Evolutionary conservation across 2,888 invertebrate species (phyloP), one percentile per base, ranked within the genome.

Genomic region (Nymphalis c-album): DNA sequence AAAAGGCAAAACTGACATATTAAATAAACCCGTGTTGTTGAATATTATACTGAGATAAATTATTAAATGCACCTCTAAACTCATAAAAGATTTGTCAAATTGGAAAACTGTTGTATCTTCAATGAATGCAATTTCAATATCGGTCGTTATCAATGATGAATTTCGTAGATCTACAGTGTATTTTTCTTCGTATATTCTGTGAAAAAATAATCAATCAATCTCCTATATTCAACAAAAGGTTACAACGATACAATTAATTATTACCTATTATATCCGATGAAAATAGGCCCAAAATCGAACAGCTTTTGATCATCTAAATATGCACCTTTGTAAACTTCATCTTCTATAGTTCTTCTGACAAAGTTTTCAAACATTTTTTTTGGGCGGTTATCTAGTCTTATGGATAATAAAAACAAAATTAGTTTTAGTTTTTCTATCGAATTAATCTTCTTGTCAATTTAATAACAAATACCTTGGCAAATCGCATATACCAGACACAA

Each of bases 151-250:
- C 1, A 88, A 79, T 0, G 94, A 94, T 48, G 89, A 83, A 79
- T 94, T 95, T 73, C 85, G 88, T 47, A 95, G 83, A 69, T 91
- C 86, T 5, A 95, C 91, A 13, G 83, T 82, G 53, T 91, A 87
- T 59, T 85, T 82, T 73, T 91, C 90, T 78, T 91, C 86, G 72
- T 93, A 92, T 63, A 87, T 80, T 76, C 93, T 94, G 72, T 40
- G 10, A 17, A n/a, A 31, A 40, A 35, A 3, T 40, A n/a, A 57
- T 35, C 5, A 18, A 35, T 13, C 10, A 40, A n/a, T 57, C n/a
- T 35, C 1, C 5, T 26, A 16, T 48, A 48, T 53, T 26, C 13
- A 18, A 55, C 10, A 58, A 10, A 61, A 48, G 10, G 13, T 40
- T 40, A 50, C 13, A 1, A 13, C 1, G 1, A 16, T 22, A 6